Evolutionary conservation across 2,797 vertebrate genomes (phyloP).

Genomic region (Spea hammondii): DNA sequence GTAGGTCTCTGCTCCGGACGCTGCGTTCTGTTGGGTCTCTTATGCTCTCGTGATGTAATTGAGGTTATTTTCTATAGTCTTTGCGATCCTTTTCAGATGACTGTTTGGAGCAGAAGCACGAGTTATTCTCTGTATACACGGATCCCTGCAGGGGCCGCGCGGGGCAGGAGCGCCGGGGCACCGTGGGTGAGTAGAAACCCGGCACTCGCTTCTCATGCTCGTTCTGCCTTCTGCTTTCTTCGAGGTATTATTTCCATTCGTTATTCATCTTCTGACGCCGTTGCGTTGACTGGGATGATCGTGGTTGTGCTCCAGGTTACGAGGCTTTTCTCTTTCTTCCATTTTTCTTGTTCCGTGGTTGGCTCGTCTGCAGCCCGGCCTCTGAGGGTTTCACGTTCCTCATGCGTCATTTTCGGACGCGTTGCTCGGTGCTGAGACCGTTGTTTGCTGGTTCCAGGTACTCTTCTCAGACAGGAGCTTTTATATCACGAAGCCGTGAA

Average conservation of each 20-base stretch:
- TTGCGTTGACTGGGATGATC: no score
- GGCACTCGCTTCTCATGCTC: not conserved
- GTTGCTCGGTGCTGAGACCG: not conserved
- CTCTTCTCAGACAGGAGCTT: constrained; percentile 73
- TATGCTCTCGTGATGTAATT: no score
- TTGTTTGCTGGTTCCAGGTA: constrained; percentile 62
- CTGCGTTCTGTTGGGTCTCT: no score
- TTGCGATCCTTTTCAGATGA: constrained; percentile 63
- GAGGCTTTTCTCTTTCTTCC: not conserved
- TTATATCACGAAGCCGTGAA: constrained; percentile 71
- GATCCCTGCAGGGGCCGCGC: constrained; percentile 77
- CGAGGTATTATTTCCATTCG: not conserved
- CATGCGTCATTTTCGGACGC: no score
- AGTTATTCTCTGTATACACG: constrained; percentile 72
- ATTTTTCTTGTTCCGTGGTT: no score
- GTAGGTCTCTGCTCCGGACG: no score
- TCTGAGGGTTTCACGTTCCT: not conserved
- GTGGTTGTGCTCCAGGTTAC: no score
- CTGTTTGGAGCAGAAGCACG: constrained; percentile 73
- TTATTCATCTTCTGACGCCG: no score
- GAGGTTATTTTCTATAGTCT: no score
- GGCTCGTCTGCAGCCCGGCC: not conserved
- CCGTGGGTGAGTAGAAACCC: constrained; percentile 66
- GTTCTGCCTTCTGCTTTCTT: not conserved
- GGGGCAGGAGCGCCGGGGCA: constrained; percentile 75